Base-by-base conservation (phyloP, 2,797 vertebrate genomes). In the Halcyon badia region DNA sequence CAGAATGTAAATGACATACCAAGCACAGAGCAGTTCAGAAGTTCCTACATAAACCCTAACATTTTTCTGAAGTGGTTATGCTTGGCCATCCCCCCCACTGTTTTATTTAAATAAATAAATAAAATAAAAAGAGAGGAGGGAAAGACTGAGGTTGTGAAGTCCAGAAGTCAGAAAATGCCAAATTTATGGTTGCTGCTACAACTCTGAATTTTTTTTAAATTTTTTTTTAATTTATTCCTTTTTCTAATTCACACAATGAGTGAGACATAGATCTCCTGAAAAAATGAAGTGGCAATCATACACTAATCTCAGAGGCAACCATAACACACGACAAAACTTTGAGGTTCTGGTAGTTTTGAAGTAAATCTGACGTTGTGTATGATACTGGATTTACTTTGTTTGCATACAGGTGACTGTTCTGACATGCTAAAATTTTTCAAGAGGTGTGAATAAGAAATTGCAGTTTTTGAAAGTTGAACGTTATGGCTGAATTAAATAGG, bases 231-330 rank as follows among this genome's bases (percentile, higher is more conserved):
- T 37, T 60, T 88, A 65, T 79, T 90, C 49, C 2, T 18, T 85
- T 87, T 85, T 90, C 68, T 90, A 83, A 60, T 69, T 65, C 48
- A 56, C 77, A 51, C 26, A 73, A 41, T 77, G 64, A 84, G 79
- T 57, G 64, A 92, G 69, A 58, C 31, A 5, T 25, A 57, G 82
- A 24, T 86, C n/a, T 95, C 69, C 69, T 78, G 69, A 54, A 68
- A 71, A 86, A 70, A 28, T 26, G 48, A 69, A n/a, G 26, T 86
- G 93, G 18, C 49, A 56, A 46, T 85, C 56, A 49, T 80, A 24
- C 30, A 42, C 31, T 86, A 24, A 2, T 93, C 71, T 80, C n/a
- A 20, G 49, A 73, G 37, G 37, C 28, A 61, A 65, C 28, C 30
- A 11, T 60, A 77, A 64, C 28, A 64, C 46, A 35, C 7, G 62